Percentiles rank a stretch among this genome's conserved stretches.
These are phyloP conservation scores for Cyrtodaria siliqua DNA, from an alignment of 2,888 invertebrate genomes.

Conservation along the genomic window DNA sequence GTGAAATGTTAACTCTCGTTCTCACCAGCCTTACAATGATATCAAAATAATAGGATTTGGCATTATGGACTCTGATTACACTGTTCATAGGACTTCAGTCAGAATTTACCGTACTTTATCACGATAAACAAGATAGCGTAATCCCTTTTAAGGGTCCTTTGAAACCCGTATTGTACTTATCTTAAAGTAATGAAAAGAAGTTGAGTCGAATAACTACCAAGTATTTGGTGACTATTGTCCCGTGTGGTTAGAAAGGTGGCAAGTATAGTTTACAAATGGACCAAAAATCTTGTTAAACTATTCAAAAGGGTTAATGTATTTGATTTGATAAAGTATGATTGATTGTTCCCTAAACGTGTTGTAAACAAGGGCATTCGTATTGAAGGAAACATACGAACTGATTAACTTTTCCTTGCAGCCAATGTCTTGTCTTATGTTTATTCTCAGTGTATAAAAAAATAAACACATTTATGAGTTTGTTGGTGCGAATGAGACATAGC, in stretches of 20 bases:
- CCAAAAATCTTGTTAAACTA: conserved; percentile 1
- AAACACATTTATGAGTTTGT: too few species aligned
- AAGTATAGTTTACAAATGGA: conserved; percentile 22
- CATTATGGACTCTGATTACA: conserved; percentile 36
- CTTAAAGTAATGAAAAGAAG: conserved; percentile 6
- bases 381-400: too few species aligned
- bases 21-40: conserved; percentile 54
- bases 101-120: conserved; percentile 40
- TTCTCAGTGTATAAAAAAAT: too few species aligned
- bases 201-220: neutral
- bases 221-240: neutral
- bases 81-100: conserved; percentile 42
- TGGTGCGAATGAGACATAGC: too few species aligned
- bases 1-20: conserved; percentile 17
- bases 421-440: too few species aligned
- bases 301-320: conserved; percentile 26
- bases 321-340: conserved; percentile 4
- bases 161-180: conserved; percentile 51
- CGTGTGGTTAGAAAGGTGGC: too few species aligned
- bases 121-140: conserved; percentile 42
- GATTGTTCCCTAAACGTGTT: too few species aligned
- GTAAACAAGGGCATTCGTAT: too few species aligned
- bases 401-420: too few species aligned
- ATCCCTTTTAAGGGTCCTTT: conserved; percentile 55
- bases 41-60: conserved; percentile 60